Evolutionary conservation across 2,797 vertebrate species (phyloP), one percentile per base, ranked within the genome.

Genomic region (Etheostoma perlongum): DNA sequence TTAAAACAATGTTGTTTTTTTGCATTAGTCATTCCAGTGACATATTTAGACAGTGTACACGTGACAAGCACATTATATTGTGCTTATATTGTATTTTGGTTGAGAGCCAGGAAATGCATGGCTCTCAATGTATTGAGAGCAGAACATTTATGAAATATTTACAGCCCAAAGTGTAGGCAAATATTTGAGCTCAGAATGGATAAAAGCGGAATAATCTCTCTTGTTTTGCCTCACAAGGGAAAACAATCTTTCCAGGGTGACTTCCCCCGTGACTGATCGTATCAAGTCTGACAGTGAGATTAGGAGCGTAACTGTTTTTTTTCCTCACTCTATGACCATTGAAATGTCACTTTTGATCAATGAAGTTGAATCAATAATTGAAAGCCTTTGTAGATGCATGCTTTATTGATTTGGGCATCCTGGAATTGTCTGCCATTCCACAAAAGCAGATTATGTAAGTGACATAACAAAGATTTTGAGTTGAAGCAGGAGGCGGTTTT

Each of bases 381-480:
- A 73, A 72, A 66, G 53, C 25, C 72, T 49, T 65, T 71, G 21
- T 48, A 36, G 74, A 78, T 6, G 21, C 4, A 1, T 30, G 18
- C 58, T 62, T 81, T n/a, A 6, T 16, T 58, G 33, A 62, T 30
- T 51, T 6, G 4, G 57, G 33, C 47, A 49, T 72, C 52, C 23
- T 52, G 49, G 42, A 78, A 72, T 54, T 21, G 48, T 72, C 59
- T 67, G 16, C 30, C 3, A 12, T 59, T 61, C 65, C 58, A 70
- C 62, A 74, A 82, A 86, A 72, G 81, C 65, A 25, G 49, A 63
- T 70, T 89, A 63, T 65, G 13, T 72, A 70, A 77, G 72, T 67
- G 67, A 78, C 83, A 86, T 51, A 85, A 74, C 77, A 85, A 83
- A 90, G 84, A 78, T 69, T 74, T 65, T 40, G 67, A 49, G 71